Conservation (phyloP, 2,113 vertebrate species). For the Scophthalmus maximus region DNA sequence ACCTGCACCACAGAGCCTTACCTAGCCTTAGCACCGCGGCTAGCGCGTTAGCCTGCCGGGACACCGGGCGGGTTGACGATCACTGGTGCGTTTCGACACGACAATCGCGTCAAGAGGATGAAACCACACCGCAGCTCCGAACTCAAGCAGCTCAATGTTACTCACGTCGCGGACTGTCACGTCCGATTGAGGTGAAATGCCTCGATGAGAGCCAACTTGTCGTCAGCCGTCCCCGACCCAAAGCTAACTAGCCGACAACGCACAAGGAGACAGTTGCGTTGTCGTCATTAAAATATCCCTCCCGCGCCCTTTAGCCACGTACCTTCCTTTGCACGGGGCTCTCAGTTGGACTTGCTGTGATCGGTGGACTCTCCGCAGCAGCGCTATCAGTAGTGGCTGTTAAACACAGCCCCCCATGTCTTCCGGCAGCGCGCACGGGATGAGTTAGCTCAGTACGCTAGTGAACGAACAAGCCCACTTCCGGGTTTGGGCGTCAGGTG, state of each 20-base stretch:
- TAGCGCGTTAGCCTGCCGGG: constrained; percentile 8
- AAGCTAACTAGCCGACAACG: constrained; percentile 63
- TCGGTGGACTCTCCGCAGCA: constrained; percentile 17
- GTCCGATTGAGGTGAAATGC: constrained; percentile 8
- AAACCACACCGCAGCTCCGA: no score
- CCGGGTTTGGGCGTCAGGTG: constrained; percentile 57
- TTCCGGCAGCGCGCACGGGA: constrained; percentile 56
- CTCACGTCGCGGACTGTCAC: neutral
- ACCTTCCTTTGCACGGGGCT: constrained; percentile 57
- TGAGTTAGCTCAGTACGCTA: constrained; percentile 53
- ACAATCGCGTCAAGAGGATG: no score
- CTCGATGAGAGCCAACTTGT: no score
- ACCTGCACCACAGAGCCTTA: constrained; percentile 1
- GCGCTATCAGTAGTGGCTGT: constrained; percentile 65
- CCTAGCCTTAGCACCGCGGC: constrained; percentile 1
- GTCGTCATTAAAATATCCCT: neutral
- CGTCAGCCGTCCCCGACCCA: constrained; percentile 47
- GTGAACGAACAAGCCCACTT: constrained; percentile 43
- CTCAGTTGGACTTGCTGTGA: neutral
- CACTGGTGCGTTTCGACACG: neutral
- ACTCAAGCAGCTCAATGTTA: no score
- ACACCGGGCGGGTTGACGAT: neutral
- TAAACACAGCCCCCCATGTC: constrained; percentile 76
- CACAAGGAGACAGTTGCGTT: constrained; percentile 41
- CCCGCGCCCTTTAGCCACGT: constrained; percentile 1